These are phyloP conservation scores for Helicoverpa assulta DNA, from an alignment of 2,888 invertebrate genomes.

Conservation along the genomic window DNA sequence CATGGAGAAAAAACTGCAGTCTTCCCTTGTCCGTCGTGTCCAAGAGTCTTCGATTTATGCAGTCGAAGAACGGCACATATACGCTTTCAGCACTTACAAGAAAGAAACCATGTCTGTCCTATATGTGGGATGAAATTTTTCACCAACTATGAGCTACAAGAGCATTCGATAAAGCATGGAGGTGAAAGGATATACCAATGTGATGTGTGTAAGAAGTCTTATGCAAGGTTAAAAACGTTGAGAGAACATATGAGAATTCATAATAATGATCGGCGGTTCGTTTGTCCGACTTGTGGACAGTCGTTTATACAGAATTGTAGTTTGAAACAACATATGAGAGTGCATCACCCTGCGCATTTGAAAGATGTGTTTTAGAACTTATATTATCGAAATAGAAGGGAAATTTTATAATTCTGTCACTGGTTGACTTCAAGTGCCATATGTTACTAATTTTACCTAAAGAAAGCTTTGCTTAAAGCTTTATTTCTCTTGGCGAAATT, in stretches of 20 bases:
- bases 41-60: conserved; percentile 83
- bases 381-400: conserved; percentile 7
- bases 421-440: neutral
- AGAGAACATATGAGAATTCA: conserved; percentile 87
- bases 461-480: no score
- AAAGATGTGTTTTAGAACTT: conserved; percentile 66
- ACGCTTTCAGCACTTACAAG: conserved; percentile 84
- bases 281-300: conserved; percentile 83
- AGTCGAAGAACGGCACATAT: conserved; percentile 84
- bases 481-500: no score
- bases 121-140: conserved; percentile 89
- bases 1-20: conserved; percentile 84
- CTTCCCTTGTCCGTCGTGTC: conserved; percentile 84
- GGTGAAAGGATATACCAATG: conserved; percentile 89
- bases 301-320: conserved; percentile 86
- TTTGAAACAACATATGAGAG: conserved; percentile 84
- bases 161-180: conserved; percentile 89
- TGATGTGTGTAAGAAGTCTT: conserved; percentile 87
- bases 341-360: conserved; percentile 81
- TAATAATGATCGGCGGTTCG: conserved; percentile 82
- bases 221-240: conserved; percentile 84
- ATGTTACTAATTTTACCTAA: no score
- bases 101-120: conserved; percentile 85
- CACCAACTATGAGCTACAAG: conserved; percentile 88
- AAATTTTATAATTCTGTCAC: neutral